Base-by-base conservation (phyloP, 2,113 vertebrate genomes). In the Polypterus senegalus region DNA sequence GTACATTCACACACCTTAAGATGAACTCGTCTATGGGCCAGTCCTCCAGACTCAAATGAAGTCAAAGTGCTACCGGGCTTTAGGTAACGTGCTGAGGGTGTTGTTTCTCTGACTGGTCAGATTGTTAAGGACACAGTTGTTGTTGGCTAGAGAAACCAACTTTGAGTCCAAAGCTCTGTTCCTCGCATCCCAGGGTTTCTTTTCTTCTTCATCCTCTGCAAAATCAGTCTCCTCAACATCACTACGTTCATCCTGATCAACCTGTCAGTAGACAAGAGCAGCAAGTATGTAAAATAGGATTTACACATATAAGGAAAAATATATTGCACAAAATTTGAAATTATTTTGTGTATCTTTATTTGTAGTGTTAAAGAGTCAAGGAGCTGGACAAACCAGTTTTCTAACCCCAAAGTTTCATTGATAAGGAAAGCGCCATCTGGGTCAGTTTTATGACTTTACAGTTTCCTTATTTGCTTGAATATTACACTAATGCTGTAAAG, bases 171-270 rank as follows among this genome's bases (percentile, higher is more conserved):
- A 59, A 0, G 73, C 58, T 6, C 81, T 88, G 47, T 78, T 80
- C 65, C 81, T 78, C 51, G 75, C 69, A 53, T 78, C 72, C 76
- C 73, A 75, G 69, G 64, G 71, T 51, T 59, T 63, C 9, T 72
- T 3, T 3, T 69, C 61, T 3, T 66, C 75, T 27, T 77, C 74
- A 11, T 70, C 75, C 7, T 68, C 60, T 10, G 11, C 77, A 44
- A 71, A 70, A 27, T 83, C 81, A 0, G 74, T 78, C 57, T 86
- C 93, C 56, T 98, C 95, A 7, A 79, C 84, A 56, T 98, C 94
- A 6, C 95, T 98, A 48, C 95, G 87, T 61, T 91, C 84, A 49
- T 98, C 95, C 48, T 84, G 83, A 47, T 87, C 87, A 73, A 95
- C 83, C 93, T 98, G 54, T 5, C 45, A 63, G 11, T 9, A 4